These are phyloP conservation scores for Bolinopsis microptera DNA, from an alignment of 37 sponge, comb jelly and placozoan genomes.

Conservation along the genomic window DNA sequence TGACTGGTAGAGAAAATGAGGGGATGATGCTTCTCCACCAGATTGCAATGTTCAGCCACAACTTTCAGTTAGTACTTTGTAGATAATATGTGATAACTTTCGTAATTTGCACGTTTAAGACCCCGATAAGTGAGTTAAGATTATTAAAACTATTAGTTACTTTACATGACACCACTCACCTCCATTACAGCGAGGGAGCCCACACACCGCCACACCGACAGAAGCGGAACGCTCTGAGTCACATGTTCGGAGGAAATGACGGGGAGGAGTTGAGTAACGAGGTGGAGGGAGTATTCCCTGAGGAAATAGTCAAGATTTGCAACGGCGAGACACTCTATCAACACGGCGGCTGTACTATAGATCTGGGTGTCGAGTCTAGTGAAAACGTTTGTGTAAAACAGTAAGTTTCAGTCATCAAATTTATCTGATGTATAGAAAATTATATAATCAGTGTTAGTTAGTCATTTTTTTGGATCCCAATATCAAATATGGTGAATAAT, in stretches of 20 bases:
- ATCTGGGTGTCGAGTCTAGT: not conserved
- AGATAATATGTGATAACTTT: too few species aligned
- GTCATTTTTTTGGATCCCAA: too few species aligned
- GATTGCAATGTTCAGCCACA: not conserved
- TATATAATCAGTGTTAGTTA: too few species aligned
- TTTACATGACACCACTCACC: too few species aligned
- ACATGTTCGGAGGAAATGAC: not conserved
- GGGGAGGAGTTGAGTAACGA: not conserved
- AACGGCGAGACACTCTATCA: not conserved
- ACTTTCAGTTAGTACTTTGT: not conserved
- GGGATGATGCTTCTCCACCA: conserved; percentile 41
- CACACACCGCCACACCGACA: not conserved
- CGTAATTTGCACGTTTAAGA: too few species aligned
- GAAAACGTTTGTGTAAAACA: not conserved
- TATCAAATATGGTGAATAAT: too few species aligned
- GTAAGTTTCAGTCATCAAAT: not conserved
- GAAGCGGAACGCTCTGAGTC: not conserved
- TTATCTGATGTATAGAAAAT: too few species aligned
- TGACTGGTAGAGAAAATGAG: not conserved
- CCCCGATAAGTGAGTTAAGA: too few species aligned
- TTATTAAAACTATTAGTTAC: too few species aligned
- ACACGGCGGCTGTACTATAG: not conserved
- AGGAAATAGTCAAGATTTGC: not conserved
- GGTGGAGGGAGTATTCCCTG: not conserved
- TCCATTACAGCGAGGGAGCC: not conserved